Conservation (phyloP, 2,113 vertebrate species). For the Leucoraja erinaceus region DNA sequence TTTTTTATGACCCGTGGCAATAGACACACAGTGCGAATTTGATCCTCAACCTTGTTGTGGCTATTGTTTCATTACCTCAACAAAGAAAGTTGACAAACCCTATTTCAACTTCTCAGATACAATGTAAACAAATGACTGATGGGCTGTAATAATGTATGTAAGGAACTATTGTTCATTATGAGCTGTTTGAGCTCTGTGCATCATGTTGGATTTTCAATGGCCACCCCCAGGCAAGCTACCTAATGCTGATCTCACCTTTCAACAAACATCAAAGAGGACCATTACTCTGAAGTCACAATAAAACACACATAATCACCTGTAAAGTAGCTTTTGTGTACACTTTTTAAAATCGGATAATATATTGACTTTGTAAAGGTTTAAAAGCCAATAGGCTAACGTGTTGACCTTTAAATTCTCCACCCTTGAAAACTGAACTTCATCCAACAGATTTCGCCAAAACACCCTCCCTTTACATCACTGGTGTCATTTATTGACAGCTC, state of each 20-base stretch:
- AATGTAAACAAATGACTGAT: conserved; percentile 50
- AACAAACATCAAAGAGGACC: conserved; percentile 49
- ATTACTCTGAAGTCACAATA: conserved; percentile 54
- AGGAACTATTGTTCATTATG: conserved; percentile 49
- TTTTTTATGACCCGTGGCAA: conserved; percentile 42
- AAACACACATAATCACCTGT: conserved; percentile 43
- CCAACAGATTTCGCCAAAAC: conserved; percentile 17
- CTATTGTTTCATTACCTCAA: conserved; percentile 47
- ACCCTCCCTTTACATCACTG: not conserved
- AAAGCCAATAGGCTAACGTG: conserved; percentile 47
- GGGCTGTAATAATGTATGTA: conserved; percentile 50
- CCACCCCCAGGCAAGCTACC: conserved; percentile 47
- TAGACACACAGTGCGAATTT: conserved; percentile 46
- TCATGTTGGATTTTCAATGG: conserved; percentile 49
- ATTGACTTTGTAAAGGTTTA: conserved; percentile 45
- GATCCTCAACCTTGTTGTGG: conserved; percentile 44
- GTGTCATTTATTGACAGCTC: conserved; percentile 30
- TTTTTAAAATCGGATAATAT: conserved; percentile 45
- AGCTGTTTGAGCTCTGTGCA: conserved; percentile 42
- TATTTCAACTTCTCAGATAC: conserved; percentile 46
- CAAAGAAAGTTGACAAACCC: conserved; percentile 49
- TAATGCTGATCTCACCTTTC: conserved; percentile 51
- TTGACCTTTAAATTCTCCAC: conserved; percentile 40
- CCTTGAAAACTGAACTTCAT: conserved; percentile 32
- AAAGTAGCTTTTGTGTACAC: conserved; percentile 41